Evolutionary conservation across 2,113 vertebrate genomes (phyloP).

Genomic region (Nymphicus hollandicus): DNA sequence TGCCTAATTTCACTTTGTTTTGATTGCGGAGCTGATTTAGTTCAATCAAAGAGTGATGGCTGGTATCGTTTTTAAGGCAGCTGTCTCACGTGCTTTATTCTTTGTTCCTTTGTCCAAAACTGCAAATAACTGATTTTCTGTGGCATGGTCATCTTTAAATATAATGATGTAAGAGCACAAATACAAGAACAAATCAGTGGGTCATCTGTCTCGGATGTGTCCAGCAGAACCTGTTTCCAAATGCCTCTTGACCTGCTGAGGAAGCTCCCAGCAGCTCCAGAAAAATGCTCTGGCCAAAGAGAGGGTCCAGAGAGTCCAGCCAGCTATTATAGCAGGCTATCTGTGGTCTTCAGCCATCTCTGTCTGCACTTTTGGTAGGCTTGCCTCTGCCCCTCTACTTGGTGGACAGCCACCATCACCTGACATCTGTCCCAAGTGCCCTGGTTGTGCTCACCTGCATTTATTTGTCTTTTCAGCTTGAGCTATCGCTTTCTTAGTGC

Average conservation of each 20-base stretch:
- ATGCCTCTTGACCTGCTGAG: neutral
- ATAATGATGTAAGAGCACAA: neutral
- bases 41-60: neutral
- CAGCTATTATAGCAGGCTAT: neutral
- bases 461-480: neutral
- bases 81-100: slow-evolving; percentile 1
- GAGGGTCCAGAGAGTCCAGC: neutral
- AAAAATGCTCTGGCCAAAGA: fast-evolving
- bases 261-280: neutral
- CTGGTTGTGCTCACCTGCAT: fast-evolving
- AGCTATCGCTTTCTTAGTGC: neutral
- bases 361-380: neutral
- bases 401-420: neutral
- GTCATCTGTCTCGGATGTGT: neutral
- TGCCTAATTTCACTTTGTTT: slow-evolving; percentile 19
- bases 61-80: slow-evolving; percentile 35
- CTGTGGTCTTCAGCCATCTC: neutral
- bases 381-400: neutral
- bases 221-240: neutral
- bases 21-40: slow-evolving; percentile 3
- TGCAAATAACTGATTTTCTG: neutral
- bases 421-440: neutral
- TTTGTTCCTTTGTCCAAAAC: neutral
- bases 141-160: neutral
- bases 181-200: neutral